Evolutionary conservation across 1,140 invertebrate species (phyloP), one percentile per base, ranked within the genome.

Genomic region (Drosophila mayri): DNA sequence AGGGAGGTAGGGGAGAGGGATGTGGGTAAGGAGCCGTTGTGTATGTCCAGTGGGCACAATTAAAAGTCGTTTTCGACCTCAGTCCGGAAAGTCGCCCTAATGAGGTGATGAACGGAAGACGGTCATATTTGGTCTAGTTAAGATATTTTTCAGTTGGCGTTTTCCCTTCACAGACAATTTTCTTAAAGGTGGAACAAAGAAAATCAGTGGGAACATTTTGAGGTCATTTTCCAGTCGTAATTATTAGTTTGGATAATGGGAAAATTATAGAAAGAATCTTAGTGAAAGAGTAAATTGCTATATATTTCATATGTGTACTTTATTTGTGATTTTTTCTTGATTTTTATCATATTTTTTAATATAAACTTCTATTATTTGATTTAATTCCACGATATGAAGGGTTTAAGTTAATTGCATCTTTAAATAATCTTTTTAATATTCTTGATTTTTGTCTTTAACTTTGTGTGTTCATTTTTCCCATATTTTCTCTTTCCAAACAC

Each of bases 91-190:
- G 64, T 55, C 62, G 60, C 47, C 46, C 44, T 87, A 88, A 87
- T 87, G 83, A 87, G 83, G 83, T 87, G 83, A 60, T 78, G 80
- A 87, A 66, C 84, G 80, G 83, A 83, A 88, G 84, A 52, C 60
- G 78, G 68, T 66, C 70, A 67, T 40, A 49, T 55, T 67, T 50
- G 49, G 43, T 71, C 49, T 77, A 68, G 77, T 90, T 80, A 41
- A 77, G 67, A 70, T 83, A 68, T 78, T 81, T 76, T 22, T 7
- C n/a, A 59, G 40, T 65, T 54, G 22, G 18, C 6, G 40, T 76
- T 20, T 41, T 20, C 37, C 47, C 62, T 80, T 44, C 35, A 66
- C 58, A 52, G 28, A 22, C 50, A 76, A 60, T 60, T 59, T 72
- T 35, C 68, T 35, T 47, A 0, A 9, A 38, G 44, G n/a, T 9